phyloP scores from a whole-genome alignment of 2,113 vertebrate species.

The Rhinoderma darwinii region DNA sequence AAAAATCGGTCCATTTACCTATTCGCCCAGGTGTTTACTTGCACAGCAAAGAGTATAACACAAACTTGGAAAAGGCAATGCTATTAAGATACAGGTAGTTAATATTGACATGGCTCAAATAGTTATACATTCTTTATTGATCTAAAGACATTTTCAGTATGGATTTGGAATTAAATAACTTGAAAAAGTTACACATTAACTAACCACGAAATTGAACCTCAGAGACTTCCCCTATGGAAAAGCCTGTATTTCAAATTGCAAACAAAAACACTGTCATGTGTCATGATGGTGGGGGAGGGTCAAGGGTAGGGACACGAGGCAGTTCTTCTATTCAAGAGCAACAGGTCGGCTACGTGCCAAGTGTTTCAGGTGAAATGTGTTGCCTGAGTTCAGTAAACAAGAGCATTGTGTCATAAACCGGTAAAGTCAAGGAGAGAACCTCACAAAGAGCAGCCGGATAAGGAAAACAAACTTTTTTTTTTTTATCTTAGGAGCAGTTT shows the following conservation, averaged over 20 bases:
- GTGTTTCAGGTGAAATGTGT: background rate
- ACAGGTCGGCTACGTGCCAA: background rate
- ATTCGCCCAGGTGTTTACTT: too few species aligned
- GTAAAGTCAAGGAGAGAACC: background rate
- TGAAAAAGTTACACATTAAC: background rate
- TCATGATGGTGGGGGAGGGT: background rate
- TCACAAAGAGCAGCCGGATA: background rate
- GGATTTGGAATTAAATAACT: background rate
- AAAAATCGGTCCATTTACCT: too few species aligned
- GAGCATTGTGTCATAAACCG: background rate
- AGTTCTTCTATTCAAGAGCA: background rate
- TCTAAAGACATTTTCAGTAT: background rate
- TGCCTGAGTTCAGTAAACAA: constrained; percentile 11
- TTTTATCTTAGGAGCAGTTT: background rate
- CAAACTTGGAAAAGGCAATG: too few species aligned
- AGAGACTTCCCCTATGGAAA: background rate
- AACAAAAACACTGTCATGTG: background rate
- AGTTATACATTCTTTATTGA: background rate
- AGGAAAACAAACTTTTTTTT: constrained; percentile 29
- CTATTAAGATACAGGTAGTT: too few species aligned
- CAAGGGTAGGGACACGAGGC: background rate
- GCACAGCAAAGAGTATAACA: too few species aligned
- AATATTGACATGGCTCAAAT: background rate
- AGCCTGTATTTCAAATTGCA: background rate
- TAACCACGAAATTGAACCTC: background rate